A percentile compares a stretch with the other conserved stretches of the same genome.
Conservation (phyloP, 2,888 invertebrate genomes). For the Aphrophora alni region DNA sequence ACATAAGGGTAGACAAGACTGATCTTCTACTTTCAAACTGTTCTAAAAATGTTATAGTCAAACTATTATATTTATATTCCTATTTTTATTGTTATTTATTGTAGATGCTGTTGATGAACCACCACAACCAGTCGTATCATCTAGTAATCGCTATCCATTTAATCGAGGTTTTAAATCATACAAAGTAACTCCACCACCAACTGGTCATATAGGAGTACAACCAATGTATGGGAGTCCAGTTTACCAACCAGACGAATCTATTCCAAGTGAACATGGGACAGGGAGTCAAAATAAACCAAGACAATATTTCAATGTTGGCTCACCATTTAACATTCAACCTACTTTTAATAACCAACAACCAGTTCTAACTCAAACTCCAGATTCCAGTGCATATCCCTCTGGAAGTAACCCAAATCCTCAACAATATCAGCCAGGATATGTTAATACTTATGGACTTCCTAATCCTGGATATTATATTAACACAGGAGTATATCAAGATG, state of each 20-base stretch:
- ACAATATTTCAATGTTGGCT: constrained; percentile 26
- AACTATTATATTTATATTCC: too few relatives aligned
- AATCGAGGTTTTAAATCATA: constrained; percentile 32
- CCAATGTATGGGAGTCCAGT: constrained; percentile 12
- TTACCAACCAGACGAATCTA: background rate
- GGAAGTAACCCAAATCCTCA: constrained; percentile 9
- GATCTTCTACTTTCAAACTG: too few relatives aligned
- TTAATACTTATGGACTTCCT: background rate
- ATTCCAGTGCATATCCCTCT: background rate
- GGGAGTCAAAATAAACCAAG: constrained; percentile 3
- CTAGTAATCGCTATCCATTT: background rate
- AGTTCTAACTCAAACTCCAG: background rate
- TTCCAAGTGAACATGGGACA: background rate
- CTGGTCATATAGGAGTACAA: constrained; percentile 33
- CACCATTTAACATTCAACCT: background rate
- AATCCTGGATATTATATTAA: constrained; percentile 31
- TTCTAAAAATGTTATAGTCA: too few relatives aligned
- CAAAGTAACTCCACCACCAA: constrained; percentile 26
- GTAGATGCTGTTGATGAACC: background rate
- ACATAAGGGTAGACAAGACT: too few relatives aligned
- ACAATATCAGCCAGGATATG: background rate
- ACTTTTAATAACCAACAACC: background rate
- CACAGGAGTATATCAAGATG: background rate
- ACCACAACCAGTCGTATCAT: background rate
- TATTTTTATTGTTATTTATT: too few relatives aligned